Base-by-base conservation (phyloP, 2,888 invertebrate species). In the Trachelus troglodyta region DNA sequence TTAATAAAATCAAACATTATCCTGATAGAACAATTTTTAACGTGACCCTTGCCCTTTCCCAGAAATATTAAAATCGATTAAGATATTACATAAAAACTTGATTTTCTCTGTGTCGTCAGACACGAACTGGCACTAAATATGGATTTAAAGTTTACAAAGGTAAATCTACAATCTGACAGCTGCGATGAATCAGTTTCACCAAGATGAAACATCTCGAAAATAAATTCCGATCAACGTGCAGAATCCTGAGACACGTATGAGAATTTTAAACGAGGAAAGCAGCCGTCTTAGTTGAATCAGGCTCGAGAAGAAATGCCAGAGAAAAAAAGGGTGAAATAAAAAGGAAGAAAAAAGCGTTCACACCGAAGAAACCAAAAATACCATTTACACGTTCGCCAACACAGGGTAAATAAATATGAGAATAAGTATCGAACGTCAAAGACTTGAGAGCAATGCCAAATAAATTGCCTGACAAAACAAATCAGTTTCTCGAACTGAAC, bases 401-500 rank as follows among this genome's bases (percentile, higher is more conserved):
- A 9, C 1, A 9, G 15, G 23, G 2, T 0, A 23, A 56, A 23
- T 23, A 56, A 56, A 23, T 56, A 56, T 9, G 56, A 56, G 56
- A 15, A 23, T 23, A 56, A 56, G 23, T 2, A 6, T 9, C 23
- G 15, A 15, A 2, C 56, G 37, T 3, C 35, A 35, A 6, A 40
- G 40, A 15, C 40, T 15, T 23, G 0, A 40, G 40, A 40, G 56
- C 15, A 40, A 4, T 15, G 4, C 56, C 56, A 56, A 56, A 56
- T 56, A 56, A 56, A 56, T 56, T 9, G 23, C 0, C 23, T 9
- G 23, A 2, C 23, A 40, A 6, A 15, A 0, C 23, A 23, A 56
- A 56, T 23, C 23, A 23, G 23, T 15, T 56, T 56, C 56, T n/a
- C 37, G 79, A 83, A 85, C 88, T 88, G 88, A 83, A 85, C 88